Percentiles rank a stretch among this genome's conserved stretches.
Evolutionary conservation across 2,113 vertebrate species (phyloP).

Genomic region (Chloropsis cyanopogon): DNA sequence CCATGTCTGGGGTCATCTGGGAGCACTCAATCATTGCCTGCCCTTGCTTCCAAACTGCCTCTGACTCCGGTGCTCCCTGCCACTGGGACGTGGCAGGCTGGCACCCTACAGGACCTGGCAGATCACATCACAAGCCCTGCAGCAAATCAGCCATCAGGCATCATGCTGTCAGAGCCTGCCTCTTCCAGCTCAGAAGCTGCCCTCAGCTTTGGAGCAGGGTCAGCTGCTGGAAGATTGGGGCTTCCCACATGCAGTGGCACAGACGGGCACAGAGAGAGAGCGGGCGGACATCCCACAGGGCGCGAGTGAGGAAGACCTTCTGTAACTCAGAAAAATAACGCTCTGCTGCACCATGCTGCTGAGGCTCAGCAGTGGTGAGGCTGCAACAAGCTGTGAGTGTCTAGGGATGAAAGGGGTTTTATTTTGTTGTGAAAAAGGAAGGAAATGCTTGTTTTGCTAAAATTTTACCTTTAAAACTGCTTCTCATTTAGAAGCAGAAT

Average conservation of each 20-base stretch:
- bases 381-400: background rate
- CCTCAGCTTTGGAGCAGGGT: background rate
- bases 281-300: fast-evolving
- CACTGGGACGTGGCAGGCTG: background rate
- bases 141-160: fast-evolving
- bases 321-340: background rate
- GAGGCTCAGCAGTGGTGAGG: background rate
- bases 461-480: background rate
- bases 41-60: background rate
- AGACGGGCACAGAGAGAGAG: background rate
- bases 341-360: background rate
- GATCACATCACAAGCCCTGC: background rate
- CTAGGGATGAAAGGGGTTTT: background rate
- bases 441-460: background rate
- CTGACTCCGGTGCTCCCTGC: background rate
- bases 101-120: background rate
- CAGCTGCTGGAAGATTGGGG: background rate
- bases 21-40: background rate
- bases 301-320: background rate
- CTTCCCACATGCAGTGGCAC: background rate
- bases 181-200: background rate
- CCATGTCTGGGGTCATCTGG: background rate
- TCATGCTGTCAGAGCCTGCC: fast-evolving
- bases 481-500: background rate
- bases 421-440: background rate